Conservation (phyloP, 2,888 invertebrate species). For the Ectemnius cavifrons region DNA sequence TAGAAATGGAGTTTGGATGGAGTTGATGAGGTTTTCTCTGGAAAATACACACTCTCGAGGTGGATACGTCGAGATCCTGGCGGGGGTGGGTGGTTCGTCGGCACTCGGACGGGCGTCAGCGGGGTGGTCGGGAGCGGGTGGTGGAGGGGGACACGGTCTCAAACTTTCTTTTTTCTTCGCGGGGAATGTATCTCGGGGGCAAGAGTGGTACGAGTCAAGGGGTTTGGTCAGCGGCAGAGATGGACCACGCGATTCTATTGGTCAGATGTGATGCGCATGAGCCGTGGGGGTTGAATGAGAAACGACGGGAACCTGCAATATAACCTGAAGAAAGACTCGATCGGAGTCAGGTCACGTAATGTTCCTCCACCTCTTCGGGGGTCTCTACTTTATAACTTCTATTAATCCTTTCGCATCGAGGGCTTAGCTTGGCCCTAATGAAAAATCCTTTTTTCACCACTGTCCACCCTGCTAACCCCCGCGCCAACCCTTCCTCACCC, state of each 20-base stretch:
- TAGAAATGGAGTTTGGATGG: constrained; percentile 65
- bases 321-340: constrained; percentile 77
- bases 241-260: constrained; percentile 77
- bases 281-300: constrained; percentile 74
- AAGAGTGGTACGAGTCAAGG: constrained; percentile 69
- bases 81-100: constrained; percentile 10
- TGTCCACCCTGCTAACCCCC: constrained; percentile 1
- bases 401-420: constrained; percentile 76
- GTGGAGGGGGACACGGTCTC: constrained; percentile 40
- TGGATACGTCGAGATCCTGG: constrained; percentile 23
- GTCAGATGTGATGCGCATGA: constrained; percentile 78
- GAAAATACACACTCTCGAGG: constrained; percentile 62
- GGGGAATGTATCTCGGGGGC: constrained; percentile 69
- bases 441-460: constrained; percentile 68
- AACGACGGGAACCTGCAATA: constrained; percentile 77
- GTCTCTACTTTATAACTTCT: constrained; percentile 78
- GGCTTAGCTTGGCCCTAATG: constrained; percentile 70
- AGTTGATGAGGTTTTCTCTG: constrained; percentile 65
- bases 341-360: constrained; percentile 78
- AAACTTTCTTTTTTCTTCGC: constrained; percentile 67
- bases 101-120: neutral
- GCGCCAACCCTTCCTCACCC: constrained; percentile 25
- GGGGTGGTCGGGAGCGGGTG: neutral
- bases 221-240: constrained; percentile 76
- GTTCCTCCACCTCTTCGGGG: constrained; percentile 76